Evolutionary conservation across 2,888 invertebrate species (phyloP), one percentile per base, ranked within the genome.

Genomic region (Eupithecia inturbata): DNA sequence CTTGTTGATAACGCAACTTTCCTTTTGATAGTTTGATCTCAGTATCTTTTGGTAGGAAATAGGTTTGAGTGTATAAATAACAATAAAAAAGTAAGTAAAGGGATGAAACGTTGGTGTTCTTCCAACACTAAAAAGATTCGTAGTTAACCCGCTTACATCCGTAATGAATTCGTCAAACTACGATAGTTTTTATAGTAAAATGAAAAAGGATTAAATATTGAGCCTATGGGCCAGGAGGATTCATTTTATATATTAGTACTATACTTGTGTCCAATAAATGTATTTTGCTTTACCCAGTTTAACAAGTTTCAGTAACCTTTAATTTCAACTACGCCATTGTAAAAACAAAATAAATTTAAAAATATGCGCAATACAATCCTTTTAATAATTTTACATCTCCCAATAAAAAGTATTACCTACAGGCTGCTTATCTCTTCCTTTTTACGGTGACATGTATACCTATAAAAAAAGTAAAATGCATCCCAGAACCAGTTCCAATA

Each of bases 391-490:
- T 72, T 60, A 76, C 73, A 53, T 62, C 31, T 74, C 57, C 75
- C 71, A 49, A 77, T 78, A 78, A 77, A 77, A 74, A 66, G 62
- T 70, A 73, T 73, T 73, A 45, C 66, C 72, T 49, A 75, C 64
- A 60, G 71, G 41, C 28, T 68, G 19, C 62, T 76, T 71, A 77
- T 74, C 78, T 73, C 75, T 74, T 57, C 26, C 57, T 67, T 77
- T 76, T 77, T 78, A 80, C 62, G 73, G 77, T 76, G 77, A 80
- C 77, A 77, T 71, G 69, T 78, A 77, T 75, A 68, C 72, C 74
- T 74, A 76, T 78, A 77, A 77, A 57, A 49, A 57, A 57, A 57
- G 26, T 5, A 26, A 57, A 26, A 57, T 10, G 73, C 74, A 62
- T 28, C 64, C 63, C 14, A 74, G 71, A 73, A 74, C 77, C 76